Evolutionary conservation across 2,888 invertebrate genomes (phyloP), one percentile per base, ranked within the genome.

Genomic region (Resseliella maxima): DNA sequence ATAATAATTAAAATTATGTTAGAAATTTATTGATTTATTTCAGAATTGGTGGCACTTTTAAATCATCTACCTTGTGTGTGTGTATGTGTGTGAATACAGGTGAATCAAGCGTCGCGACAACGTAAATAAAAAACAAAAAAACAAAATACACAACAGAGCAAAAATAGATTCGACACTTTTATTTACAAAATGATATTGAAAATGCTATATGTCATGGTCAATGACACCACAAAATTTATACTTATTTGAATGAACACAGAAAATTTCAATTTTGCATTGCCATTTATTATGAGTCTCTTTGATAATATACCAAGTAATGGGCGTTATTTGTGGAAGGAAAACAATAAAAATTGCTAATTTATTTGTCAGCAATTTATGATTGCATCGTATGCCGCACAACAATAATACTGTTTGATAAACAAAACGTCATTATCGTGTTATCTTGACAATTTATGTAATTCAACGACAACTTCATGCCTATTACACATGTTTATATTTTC

Each of bases 121-220:
- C 59, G 15, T 24, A 24, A 59, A 31, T 3, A 3, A 15, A 50
- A 50, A 15, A 50, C 46, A 50, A 8, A 50, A 8, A 50, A 15
- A 50, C 2, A 41, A 5, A 41, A 41, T 41, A 41, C 46, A 18
- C 15, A 15, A 15, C 46, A 18, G 46, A 5, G 12, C 41, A 12
- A 41, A 41, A 41, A 5, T 41, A 5, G 41, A 41, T 41, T 41
- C 12, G 5, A 8, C 12, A 8, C 24, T 59, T 27, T 12, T 72
- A 31, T 72, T 72, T 27, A 18, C 31, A 31, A n/a, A 72, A 72
- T 35, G 72, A 72, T 72, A 31, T 72, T 72, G 72, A 72, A n/a
- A 59, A 59, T 59, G 59, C 18, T 24, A 59, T 50, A 50, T 50
- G 18, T 3, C 50, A 50, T 50, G 5, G 41, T 41, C 50, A 50